Conservation (phyloP, 2,888 invertebrate genomes). For the Zhuqinia jingwanae region DNA sequence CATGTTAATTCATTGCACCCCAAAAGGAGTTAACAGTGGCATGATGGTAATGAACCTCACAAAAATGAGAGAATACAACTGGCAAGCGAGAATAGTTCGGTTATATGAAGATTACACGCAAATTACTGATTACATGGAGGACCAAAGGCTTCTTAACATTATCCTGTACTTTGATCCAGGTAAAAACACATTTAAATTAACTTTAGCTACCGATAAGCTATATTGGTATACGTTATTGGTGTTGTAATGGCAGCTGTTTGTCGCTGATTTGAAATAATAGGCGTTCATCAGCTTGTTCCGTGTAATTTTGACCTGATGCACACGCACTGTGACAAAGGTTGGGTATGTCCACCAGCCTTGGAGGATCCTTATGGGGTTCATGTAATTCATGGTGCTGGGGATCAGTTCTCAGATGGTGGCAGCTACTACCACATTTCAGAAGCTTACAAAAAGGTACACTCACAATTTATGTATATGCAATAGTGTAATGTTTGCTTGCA, state of each 20-base stretch:
- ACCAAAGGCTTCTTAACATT: slow-evolving; percentile 13
- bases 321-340: slow-evolving; percentile 25
- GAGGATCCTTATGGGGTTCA: slow-evolving; percentile 37
- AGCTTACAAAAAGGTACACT: background rate
- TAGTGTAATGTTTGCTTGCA: too few species aligned
- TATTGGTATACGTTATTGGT: too few species aligned
- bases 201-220: too few species aligned
- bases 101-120: background rate
- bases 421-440: slow-evolving; percentile 1
- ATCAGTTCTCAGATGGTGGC: background rate
- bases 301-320: slow-evolving; percentile 12
- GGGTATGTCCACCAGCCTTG: background rate
- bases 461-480: too few species aligned
- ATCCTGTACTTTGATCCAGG: slow-evolving; percentile 3
- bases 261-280: too few species aligned
- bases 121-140: background rate
- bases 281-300: background rate
- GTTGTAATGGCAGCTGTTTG: too few species aligned
- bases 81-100: background rate
- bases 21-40: slow-evolving; percentile 33
- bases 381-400: slow-evolving; percentile 15
- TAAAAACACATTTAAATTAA: too few species aligned
- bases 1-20: too few species aligned
- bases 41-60: slow-evolving; percentile 37
- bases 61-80: slow-evolving; percentile 8